These are phyloP conservation scores for Anser brachyrhynchus DNA, from an alignment of 2,113 vertebrate genomes.

Conservation along the genomic window DNA sequence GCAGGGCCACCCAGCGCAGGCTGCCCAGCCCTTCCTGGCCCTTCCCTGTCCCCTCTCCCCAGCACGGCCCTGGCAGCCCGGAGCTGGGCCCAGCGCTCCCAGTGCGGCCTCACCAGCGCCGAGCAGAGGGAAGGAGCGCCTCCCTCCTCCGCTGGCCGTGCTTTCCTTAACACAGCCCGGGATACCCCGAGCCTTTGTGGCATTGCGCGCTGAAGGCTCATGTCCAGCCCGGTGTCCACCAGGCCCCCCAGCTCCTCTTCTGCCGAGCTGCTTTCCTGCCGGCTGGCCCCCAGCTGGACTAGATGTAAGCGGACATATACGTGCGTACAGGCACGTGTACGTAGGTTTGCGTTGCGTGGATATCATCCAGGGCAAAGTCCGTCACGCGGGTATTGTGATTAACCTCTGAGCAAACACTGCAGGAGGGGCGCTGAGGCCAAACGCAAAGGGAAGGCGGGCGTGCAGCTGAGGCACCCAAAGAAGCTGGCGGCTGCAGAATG, in stretches of 20 bases:
- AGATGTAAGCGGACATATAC: fast-evolving
- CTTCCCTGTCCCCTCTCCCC: neutral
- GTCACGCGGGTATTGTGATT: neutral
- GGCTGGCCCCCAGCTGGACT: neutral
- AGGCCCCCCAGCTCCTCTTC: neutral
- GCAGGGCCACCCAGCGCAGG: too few relatives aligned
- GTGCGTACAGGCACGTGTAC: fast-evolving
- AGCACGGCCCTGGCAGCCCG: neutral
- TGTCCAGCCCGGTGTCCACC: neutral
- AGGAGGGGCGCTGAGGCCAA: neutral
- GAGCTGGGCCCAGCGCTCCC: neutral
- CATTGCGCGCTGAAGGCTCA: neutral
- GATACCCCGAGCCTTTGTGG: neutral
- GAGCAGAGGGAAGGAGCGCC: neutral
- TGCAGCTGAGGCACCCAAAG: neutral
- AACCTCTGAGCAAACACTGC: neutral
- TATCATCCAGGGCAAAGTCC: neutral
- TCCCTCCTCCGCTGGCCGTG: neutral
- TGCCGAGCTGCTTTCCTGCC: neutral
- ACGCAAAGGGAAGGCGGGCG: neutral
- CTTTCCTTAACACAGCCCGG: neutral
- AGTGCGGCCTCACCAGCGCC: neutral
- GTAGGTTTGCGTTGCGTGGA: neutral
- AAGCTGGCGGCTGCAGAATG: neutral
- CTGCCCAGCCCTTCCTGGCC: too few relatives aligned